These are phyloP conservation scores for Eutolmus rufibarbis DNA, from an alignment of 2,888 invertebrate genomes.

Conservation along the genomic window DNA sequence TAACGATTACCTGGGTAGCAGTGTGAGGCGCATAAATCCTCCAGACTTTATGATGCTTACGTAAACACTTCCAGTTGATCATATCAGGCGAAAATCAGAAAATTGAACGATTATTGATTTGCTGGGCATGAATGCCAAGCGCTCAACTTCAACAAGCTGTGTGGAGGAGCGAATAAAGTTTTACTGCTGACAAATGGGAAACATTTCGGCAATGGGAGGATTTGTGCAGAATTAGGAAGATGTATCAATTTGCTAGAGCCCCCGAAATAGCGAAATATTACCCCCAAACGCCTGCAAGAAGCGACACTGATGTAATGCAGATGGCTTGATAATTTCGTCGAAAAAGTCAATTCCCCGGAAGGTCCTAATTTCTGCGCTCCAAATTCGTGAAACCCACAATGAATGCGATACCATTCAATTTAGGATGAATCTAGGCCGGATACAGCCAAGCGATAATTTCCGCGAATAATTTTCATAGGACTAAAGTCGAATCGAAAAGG, in stretches of 20 bases:
- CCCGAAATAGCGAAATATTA: background rate
- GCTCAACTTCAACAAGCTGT: background rate
- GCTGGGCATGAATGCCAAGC: background rate
- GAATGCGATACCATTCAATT: too few relatives aligned
- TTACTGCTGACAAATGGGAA: background rate
- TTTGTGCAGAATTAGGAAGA: background rate
- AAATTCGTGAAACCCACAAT: background rate
- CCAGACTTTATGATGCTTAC: conserved; percentile 23
- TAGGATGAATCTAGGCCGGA: too few relatives aligned
- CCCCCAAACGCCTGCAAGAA: background rate
- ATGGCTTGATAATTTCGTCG: background rate
- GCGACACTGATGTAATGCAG: background rate
- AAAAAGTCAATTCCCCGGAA: background rate
- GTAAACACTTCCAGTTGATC: conserved; percentile 22
- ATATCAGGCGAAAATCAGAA: background rate
- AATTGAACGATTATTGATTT: conserved; percentile 12
- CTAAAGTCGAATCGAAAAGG: too few relatives aligned
- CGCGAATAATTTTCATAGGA: too few relatives aligned
- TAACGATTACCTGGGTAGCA: background rate
- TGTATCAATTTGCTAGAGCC: background rate
- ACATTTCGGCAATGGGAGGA: background rate
- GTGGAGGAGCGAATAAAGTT: background rate
- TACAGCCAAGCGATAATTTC: too few relatives aligned
- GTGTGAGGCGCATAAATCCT: background rate
- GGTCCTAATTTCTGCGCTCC: background rate